These are phyloP conservation scores for Argyresthia albistria DNA, from an alignment of 2,888 invertebrate genomes.

Conservation along the genomic window DNA sequence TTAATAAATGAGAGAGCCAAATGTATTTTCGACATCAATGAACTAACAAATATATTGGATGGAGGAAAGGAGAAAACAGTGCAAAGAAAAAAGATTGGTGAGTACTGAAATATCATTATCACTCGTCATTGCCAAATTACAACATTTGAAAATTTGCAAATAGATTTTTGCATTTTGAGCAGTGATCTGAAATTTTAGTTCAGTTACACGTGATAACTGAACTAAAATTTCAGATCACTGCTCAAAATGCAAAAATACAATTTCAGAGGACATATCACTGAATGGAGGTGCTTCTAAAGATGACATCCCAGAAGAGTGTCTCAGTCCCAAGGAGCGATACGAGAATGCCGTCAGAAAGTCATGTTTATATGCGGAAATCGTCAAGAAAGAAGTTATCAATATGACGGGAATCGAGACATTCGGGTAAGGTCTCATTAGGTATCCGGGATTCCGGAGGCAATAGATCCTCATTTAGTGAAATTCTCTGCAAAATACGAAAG, in stretches of 20 bases:
- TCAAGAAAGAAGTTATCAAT: slow-evolving; percentile 75
- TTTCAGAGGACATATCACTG: slow-evolving; percentile 36
- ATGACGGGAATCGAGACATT: slow-evolving; percentile 80
- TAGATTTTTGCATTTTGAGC: too few relatives aligned
- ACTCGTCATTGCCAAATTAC: background rate
- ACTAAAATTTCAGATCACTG: too few relatives aligned
- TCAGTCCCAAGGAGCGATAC: slow-evolving; percentile 85
- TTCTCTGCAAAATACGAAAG: too few relatives aligned
- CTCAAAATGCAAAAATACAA: too few relatives aligned
- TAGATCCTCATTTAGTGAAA: too few relatives aligned
- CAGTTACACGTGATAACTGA: too few relatives aligned
- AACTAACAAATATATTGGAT: slow-evolving; percentile 83
- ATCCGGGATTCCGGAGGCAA: too few relatives aligned
- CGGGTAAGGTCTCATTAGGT: slow-evolving; percentile 61
- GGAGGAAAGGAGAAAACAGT: slow-evolving; percentile 80
- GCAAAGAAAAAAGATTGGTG: slow-evolving; percentile 69
- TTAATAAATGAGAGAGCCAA: slow-evolving; percentile 77
- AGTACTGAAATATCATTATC: slow-evolving; percentile 12
- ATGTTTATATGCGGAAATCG: slow-evolving; percentile 77
- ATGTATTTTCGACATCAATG: slow-evolving; percentile 79
- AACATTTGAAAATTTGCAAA: too few relatives aligned
- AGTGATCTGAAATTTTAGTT: too few relatives aligned
- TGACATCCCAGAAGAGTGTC: slow-evolving; percentile 77
- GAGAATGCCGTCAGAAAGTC: slow-evolving; percentile 82
- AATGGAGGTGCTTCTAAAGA: slow-evolving; percentile 74